Evolutionary conservation across 2,888 invertebrate genomes (phyloP).

Genomic region (Drosophila trichaetosa): DNA sequence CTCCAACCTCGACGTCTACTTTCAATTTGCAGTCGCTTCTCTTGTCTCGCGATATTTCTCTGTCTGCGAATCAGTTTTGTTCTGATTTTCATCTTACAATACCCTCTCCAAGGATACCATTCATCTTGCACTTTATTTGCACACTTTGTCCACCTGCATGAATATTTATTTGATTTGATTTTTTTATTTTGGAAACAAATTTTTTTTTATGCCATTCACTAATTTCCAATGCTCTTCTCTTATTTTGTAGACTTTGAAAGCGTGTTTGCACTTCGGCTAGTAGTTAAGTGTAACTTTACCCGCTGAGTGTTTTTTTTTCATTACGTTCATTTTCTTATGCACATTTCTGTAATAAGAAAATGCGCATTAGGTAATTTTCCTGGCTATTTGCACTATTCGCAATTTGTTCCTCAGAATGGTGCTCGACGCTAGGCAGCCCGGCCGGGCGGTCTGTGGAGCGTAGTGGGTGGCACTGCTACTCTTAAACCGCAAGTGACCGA

Average conservation of each 20-base stretch:
- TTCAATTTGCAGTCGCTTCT: not conserved
- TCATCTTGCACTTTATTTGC: too few relatives aligned
- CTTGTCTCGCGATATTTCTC: not conserved
- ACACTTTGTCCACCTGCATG: not conserved
- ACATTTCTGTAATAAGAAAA: constrained; percentile 79
- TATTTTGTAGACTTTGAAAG: not conserved
- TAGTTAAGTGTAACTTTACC: not conserved
- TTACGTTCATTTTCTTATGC: constrained; percentile 77
- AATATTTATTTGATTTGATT: not conserved
- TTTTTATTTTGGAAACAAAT: not conserved
- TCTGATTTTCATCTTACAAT: constrained; percentile 23
- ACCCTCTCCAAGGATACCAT: constrained; percentile 1
- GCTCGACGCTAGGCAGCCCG: constrained; percentile 11
- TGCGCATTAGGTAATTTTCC: constrained; percentile 81
- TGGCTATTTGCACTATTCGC: constrained; percentile 79
- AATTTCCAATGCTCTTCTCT: not conserved
- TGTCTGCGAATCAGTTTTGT: constrained; percentile 1
- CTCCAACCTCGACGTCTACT: not conserved
- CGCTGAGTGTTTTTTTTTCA: constrained; percentile 63
- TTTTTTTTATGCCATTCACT: not conserved
- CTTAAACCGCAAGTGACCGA: constrained; percentile 79
- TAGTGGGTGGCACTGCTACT: constrained; percentile 15
- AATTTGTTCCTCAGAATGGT: constrained; percentile 57
- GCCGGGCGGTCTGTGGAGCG: not conserved
- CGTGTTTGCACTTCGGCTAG: constrained; percentile 3